Evolutionary conservation across 2,888 invertebrate genomes (phyloP).

Genomic region (Dryocosmus kuriphilus): DNA sequence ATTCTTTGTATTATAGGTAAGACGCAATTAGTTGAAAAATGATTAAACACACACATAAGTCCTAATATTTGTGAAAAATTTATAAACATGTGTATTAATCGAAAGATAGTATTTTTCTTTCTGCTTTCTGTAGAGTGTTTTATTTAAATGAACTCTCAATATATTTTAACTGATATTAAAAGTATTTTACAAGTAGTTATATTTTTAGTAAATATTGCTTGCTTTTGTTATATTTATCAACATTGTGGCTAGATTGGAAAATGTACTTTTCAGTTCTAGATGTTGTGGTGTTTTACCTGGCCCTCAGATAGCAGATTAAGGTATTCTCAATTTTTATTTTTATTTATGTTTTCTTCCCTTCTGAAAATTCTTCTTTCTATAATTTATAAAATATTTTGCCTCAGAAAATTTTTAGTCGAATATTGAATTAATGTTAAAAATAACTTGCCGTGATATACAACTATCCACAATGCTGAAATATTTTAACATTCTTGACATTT

Average conservation of each 20-base stretch:
- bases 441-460: neutral
- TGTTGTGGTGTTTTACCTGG: constrained; percentile 73
- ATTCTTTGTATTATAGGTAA: constrained; percentile 72
- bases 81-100: no score
- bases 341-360: neutral
- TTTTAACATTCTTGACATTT: constrained; percentile 49
- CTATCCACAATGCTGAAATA: constrained; percentile 53
- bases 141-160: neutral
- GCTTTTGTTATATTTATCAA: neutral
- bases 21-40: constrained; percentile 36
- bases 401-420: no score
- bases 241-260: constrained; percentile 35
- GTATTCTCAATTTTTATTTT: constrained; percentile 29
- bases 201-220: neutral
- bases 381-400: no score
- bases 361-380: neutral
- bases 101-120: no score
- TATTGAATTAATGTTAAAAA: no score
- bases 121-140: no score
- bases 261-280: constrained; percentile 72
- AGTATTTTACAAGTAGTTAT: neutral
- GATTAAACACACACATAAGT: neutral
- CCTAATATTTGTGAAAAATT: neutral
- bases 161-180: neutral
- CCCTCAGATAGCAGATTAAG: constrained; percentile 68